Base-by-base conservation (phyloP, 1,140 invertebrate species). In the Medauroidea extradentata region DNA sequence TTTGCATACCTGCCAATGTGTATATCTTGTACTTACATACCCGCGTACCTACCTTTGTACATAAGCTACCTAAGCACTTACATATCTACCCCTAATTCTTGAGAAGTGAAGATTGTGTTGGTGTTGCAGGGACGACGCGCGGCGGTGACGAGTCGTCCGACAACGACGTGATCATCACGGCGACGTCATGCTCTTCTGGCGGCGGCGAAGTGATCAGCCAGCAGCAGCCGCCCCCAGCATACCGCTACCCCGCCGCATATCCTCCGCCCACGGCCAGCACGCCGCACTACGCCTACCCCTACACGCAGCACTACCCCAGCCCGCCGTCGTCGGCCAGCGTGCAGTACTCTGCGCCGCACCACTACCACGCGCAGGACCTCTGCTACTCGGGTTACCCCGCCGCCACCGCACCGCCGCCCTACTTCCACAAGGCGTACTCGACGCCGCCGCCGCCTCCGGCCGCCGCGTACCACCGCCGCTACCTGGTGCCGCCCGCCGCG, bases 351-450 rank as follows among this genome's bases (percentile, higher is more conserved):
- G 21, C 29, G 27, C 78, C 75, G 56, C 76, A 77, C 65, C 78
- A 34, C 48, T 34, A 78, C 65, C 67, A 71, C 41, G 73, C 76
- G 66, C 81, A 64, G 60, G 77, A 79, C 58, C 75, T 83, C 67
- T 82, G 80, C 73, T 84, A 85, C 69, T 79, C 81, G 60, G 55
- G 48, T 11, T 34, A 34, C 21, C 57, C 59, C n/a, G 67, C 74
- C 56, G 75, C 75, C 67, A 60, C 48, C 66, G 62, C 48, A 57
- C 67, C 57, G 57, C 53, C 53, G 53, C 38, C 27, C 57, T 51
- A 57, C 63, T 54, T 48, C 44, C 51, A 49, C 56, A 38, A 44
- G 42, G 25, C 57, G 58, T 24, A 57, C 64, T 25, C 67, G 46
- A 50, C 54, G 16, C 49, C 67, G 54, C 58, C 55, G 46, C 52